phyloP scores from a whole-genome alignment of 1,140 invertebrate species.

The Reticulitermes speratus region DNA sequence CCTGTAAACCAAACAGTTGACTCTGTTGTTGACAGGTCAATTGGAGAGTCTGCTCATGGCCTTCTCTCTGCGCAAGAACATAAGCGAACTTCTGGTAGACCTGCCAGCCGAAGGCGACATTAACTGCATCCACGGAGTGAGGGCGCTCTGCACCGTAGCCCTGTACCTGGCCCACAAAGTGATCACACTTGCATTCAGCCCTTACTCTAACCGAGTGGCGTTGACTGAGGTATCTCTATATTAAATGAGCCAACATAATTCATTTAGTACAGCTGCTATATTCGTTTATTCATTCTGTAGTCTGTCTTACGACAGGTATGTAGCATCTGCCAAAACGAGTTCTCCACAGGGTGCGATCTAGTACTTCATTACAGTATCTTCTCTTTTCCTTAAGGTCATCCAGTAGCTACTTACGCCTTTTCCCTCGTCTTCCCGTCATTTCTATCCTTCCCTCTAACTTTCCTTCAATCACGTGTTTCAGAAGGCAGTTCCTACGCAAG shows the following conservation, averaged over 20 bases:
- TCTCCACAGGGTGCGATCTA: no score
- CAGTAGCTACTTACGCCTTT: no score
- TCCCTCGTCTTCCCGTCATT: no score
- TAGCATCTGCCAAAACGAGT: no score
- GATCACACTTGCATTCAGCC: constrained; percentile 57
- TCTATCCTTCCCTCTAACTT: no score
- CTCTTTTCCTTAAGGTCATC: no score
- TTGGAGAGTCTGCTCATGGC: constrained; percentile 51
- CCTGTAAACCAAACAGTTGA: not conserved
- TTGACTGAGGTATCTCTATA: constrained; percentile 52
- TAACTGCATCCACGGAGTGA: constrained; percentile 61
- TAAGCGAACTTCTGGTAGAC: constrained; percentile 43
- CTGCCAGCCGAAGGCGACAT: constrained; percentile 51
- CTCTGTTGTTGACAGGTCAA: constrained; percentile 39
- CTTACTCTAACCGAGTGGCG: constrained; percentile 60
- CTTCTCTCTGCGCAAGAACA: constrained; percentile 54
- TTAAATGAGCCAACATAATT: not conserved
- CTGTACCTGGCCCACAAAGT: constrained; percentile 63
- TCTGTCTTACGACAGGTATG: no score
- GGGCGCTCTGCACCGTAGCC: constrained; percentile 56
- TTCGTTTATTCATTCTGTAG: no score
- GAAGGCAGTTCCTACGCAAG: no score
- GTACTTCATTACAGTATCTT: no score
- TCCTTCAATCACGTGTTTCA: no score
- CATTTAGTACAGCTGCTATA: no score